Base-by-base conservation (phyloP, 2,888 invertebrate genomes). In the Subacronicta megacephala region DNA sequence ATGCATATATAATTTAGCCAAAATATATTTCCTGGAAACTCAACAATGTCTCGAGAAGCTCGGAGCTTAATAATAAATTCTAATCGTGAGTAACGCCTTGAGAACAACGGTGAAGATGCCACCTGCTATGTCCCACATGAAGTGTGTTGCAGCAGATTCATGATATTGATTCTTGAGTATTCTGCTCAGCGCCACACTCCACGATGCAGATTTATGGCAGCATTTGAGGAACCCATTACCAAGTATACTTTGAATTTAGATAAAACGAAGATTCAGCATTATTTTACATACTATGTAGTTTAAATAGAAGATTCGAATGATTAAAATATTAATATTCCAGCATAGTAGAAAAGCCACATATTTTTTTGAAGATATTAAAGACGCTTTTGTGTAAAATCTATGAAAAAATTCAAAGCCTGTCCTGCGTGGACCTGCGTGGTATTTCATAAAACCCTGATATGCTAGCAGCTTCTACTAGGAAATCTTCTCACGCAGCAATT, bases 1-100 rank as follows among this genome's bases (percentile, higher is more conserved):
- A 31, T 5, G n/a, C n/a, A 31, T 31, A 29, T n/a, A 31, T n/a
- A 0, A 3, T 31, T 31, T n/a, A 20, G 35, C 46, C 42, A 37
- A 35, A 52, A 33, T 40, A 44, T 23, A 37, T 10, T 52, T 53
- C 54, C 36, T 49, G 5, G 43, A 37, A 20, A 41, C 36, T 33
- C 17, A 26, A 23, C 20, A 37, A 12, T 40, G 36, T 44, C 33
- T 45, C 36, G 9, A 42, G 18, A 38, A 60, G 20, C 37, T 42
- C 16, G n/a, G 16, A 42, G 9, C 7, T 62, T 47, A 41, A 69
- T 63, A 52, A 62, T 70, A 45, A 54, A 65, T 65, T 65, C 62
- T 46, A 67, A 67, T 67, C 49, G 20, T 17, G 20, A 55, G 62
- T 61, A 52, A 56, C 35, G 31, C 33, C 31, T 47, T 45, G 37